These are phyloP conservation scores for Parazoanthus swiftii DNA, from an alignment of 92 coral and sea anemone genomes.

Conservation along the genomic window DNA sequence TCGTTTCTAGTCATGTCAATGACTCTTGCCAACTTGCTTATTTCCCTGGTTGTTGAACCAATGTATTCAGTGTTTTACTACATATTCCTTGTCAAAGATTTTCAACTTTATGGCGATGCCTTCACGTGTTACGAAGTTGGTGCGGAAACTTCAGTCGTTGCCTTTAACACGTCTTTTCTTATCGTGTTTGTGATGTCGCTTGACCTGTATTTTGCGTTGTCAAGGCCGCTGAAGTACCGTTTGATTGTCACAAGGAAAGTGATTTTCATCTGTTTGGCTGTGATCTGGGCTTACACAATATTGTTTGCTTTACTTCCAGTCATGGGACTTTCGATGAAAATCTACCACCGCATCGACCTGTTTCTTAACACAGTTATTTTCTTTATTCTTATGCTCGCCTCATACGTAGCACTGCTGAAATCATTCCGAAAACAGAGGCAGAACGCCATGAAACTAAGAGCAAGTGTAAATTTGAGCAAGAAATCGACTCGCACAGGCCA, in stretches of 20 bases:
- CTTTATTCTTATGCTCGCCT: conserved; percentile 11
- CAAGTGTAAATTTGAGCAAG: neutral
- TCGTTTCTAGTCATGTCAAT: conserved; percentile 31
- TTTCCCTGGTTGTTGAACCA: conserved; percentile 32
- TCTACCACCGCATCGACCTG: conserved; percentile 19
- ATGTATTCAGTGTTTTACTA: conserved; percentile 23
- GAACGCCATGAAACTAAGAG: neutral
- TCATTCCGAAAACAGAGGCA: conserved; percentile 22
- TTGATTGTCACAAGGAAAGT: conserved; percentile 18
- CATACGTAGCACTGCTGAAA: conserved; percentile 30
- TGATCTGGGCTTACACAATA: conserved; percentile 15
- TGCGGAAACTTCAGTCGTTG: neutral
- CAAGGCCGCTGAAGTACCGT: conserved; percentile 30
- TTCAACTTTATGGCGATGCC: conserved; percentile 1
- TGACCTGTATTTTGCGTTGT: conserved; percentile 28
- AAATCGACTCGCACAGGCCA: neutral
- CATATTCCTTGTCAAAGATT: conserved; percentile 12
- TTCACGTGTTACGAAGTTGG: conserved; percentile 25
- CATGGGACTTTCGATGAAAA: conserved; percentile 13
- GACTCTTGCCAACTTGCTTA: conserved; percentile 21
- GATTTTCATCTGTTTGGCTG: conserved; percentile 3
- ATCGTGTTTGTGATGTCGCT: conserved; percentile 30
- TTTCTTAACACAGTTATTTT: conserved; percentile 30
- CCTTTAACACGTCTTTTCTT: conserved; percentile 34
- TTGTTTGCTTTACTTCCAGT: conserved; percentile 26